Evolutionary conservation across 1,140 invertebrate species (phyloP).

Genomic region (Pogonus chalceus): DNA sequence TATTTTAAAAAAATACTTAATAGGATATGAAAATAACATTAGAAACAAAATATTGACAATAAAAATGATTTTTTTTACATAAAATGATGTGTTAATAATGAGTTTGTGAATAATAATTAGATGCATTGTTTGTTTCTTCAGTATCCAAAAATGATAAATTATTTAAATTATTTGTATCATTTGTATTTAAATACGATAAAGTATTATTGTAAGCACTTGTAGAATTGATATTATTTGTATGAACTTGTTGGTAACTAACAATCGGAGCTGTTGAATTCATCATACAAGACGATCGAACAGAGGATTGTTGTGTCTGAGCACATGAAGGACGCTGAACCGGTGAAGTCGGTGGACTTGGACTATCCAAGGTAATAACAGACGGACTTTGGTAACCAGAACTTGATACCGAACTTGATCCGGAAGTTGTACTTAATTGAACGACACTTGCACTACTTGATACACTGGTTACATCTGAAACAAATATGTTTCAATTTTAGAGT

Average conservation of each 20-base stretch:
- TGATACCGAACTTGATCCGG: constrained; percentile 37
- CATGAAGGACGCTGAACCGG: too few relatives aligned
- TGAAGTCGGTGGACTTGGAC: constrained; percentile 42
- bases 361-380: constrained; percentile 45
- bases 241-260: not conserved
- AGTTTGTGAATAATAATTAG: too few relatives aligned
- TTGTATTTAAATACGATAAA: too few relatives aligned
- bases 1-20: too few relatives aligned
- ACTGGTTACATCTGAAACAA: constrained; percentile 23
- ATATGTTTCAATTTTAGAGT: constrained; percentile 4
- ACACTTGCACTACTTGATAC: constrained; percentile 29
- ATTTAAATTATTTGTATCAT: too few relatives aligned
- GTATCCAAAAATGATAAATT: too few relatives aligned
- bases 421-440: constrained; percentile 34
- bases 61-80: too few relatives aligned
- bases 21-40: too few relatives aligned
- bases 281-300: not conserved
- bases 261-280: not conserved
- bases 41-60: too few relatives aligned
- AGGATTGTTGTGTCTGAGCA: not conserved
- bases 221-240: not conserved
- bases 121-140: too few relatives aligned
- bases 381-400: constrained; percentile 45
- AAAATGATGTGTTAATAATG: too few relatives aligned
- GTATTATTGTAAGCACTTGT: too few relatives aligned